Evolutionary conservation across 2,888 invertebrate species (phyloP).

Genomic region (Plagodis pulveraria): DNA sequence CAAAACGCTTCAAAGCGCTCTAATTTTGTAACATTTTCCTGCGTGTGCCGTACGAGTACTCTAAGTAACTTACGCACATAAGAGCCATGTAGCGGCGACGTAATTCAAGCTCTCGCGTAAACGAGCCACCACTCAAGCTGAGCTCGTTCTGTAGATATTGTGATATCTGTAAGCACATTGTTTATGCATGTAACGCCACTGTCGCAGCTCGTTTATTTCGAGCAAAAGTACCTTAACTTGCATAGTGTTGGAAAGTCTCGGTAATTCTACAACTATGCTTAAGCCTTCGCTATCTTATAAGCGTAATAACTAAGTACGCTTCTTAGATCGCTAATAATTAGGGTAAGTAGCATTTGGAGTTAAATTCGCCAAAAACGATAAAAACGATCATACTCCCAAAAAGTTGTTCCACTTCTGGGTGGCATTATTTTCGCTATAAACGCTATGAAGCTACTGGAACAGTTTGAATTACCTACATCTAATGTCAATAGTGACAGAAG

Average conservation of each 20-base stretch:
- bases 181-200: conserved; percentile 53
- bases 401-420: too few species aligned
- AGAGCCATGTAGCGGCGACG: conserved; percentile 59
- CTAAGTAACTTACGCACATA: conserved; percentile 66
- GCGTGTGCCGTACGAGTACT: conserved; percentile 39
- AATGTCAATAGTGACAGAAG: too few species aligned
- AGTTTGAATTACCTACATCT: too few species aligned
- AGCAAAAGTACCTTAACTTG: conserved; percentile 17
- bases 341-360: too few species aligned
- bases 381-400: too few species aligned
- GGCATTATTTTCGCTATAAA: too few species aligned
- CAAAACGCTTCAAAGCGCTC: conserved; percentile 2
- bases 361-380: too few species aligned
- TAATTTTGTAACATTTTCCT: conserved; percentile 44
- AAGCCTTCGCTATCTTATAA: background rate
- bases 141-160: conserved; percentile 69
- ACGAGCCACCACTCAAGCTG: conserved; percentile 73
- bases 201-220: background rate
- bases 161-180: conserved; percentile 71
- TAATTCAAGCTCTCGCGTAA: conserved; percentile 76
- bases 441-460: too few species aligned
- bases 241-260: background rate
- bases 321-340: too few species aligned
- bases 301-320: too few species aligned
- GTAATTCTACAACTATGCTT: too few species aligned